Evolutionary conservation across 2,888 invertebrate genomes (phyloP), one percentile per base, ranked within the genome.

Genomic region (Antheraea assamensis): DNA sequence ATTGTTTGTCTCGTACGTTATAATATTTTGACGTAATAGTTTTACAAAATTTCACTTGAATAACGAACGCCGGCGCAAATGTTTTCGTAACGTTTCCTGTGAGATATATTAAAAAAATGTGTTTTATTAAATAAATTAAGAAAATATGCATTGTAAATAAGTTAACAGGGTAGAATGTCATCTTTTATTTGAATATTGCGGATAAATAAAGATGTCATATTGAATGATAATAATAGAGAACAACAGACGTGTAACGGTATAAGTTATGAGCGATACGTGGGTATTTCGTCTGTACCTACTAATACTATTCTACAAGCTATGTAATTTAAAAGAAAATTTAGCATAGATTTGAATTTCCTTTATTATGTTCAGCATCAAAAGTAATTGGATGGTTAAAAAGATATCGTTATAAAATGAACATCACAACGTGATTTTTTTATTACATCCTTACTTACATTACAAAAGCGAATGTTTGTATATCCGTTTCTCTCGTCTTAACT

Each of bases 141-240:
- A 49, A 55, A 73, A 76, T 76, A 81, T 77, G n/a, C 76, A 79
- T 79, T 78, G 76, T 84, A 84, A 85, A 85, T 80, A 80, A 81
- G 78, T 85, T 85, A 78, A 74, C 85, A 76, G 74, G 68, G 79
- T 80, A 1, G 75, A 78, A 77, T 80, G 77, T 81, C 79, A 77
- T 78, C 76, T 78, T 70, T 73, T 78, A 78, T 78, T 70, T 73
- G 77, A 78, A 80, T 79, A 81, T 78, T 75, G 77, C 73, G 77
- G 77, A 82, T 78, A 80, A 81, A 90, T 88, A 89, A 87, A 88
- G 76, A 82, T 86, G 85, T 88, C 87, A 82, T 76, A 79, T 66
- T 30, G 27, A 31, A 31, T 17, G 31, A 31, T 21, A n/a, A 31
- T 58, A 21, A 3, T 66, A 42, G 31, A 64, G 47, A 66, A 71